phyloP scores from a whole-genome alignment of 2,113 vertebrate genomes.

The Hipposideros armiger region DNA sequence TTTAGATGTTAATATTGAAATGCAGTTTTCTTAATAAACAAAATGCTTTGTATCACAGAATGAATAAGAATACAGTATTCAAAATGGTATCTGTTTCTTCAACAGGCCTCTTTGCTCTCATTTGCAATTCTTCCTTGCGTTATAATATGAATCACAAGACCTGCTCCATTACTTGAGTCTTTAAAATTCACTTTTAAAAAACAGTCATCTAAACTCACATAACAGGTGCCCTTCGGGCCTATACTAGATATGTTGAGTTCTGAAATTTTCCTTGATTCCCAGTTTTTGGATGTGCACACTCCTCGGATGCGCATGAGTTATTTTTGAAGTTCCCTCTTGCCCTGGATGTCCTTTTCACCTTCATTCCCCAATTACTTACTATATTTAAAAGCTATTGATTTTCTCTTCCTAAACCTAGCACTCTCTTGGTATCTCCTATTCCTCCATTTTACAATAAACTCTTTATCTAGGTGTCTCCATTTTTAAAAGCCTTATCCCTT shows the following conservation, averaged over 20 bases:
- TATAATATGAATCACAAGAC: neutral
- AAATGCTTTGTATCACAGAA: neutral
- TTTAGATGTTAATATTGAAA: neutral
- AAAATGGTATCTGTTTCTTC: neutral
- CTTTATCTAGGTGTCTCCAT: slow-evolving; percentile 62
- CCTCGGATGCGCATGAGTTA: neutral
- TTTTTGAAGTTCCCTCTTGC: neutral
- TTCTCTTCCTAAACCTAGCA: neutral
- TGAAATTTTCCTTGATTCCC: neutral
- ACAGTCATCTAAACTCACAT: neutral
- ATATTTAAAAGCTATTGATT: slow-evolving; percentile 48
- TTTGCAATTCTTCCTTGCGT: neutral
- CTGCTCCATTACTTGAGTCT: neutral
- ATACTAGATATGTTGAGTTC: neutral
- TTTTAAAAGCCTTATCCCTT: slow-evolving; percentile 66
- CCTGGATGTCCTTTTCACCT: neutral
- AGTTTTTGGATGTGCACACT: neutral
- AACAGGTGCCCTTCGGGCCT: slow-evolving; percentile 56
- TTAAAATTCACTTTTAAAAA: slow-evolving; percentile 36
- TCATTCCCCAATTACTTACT: slow-evolving; percentile 15
- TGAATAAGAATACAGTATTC: neutral
- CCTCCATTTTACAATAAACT: slow-evolving; percentile 46
- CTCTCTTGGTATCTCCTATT: slow-evolving; percentile 56
- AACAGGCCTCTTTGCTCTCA: neutral
- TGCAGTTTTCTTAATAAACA: neutral